Evolutionary conservation across 2,113 vertebrate species (phyloP).

Genomic region (Cynocephalus volans): DNA sequence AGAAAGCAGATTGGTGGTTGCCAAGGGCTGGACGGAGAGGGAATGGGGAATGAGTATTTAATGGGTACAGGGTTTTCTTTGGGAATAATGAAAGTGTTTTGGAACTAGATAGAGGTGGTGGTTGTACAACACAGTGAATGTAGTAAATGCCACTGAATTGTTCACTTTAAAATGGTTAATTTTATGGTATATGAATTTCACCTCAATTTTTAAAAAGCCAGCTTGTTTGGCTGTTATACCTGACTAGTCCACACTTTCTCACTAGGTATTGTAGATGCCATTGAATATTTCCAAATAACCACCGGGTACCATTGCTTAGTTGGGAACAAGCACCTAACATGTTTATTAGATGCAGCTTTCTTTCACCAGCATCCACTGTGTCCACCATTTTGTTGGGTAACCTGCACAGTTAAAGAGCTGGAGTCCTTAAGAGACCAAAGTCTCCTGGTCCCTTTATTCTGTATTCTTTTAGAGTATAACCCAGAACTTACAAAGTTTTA

Average conservation of each 20-base stretch:
- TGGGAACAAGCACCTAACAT: neutral
- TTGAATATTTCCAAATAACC: neutral
- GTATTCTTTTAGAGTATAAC: fast-evolving
- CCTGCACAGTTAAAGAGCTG: neutral
- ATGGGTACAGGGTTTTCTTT: neutral
- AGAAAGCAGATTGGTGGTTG: neutral
- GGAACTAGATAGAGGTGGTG: neutral
- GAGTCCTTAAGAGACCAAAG: neutral
- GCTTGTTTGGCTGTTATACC: neutral
- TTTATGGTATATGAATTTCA: neutral
- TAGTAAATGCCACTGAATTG: neutral
- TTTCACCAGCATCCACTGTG: neutral
- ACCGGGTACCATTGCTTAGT: fast-evolving
- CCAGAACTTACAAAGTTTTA: neutral
- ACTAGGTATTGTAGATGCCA: too few relatives aligned
- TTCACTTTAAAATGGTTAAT: neutral
- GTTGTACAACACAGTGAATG: neutral
- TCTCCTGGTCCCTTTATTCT: neutral
- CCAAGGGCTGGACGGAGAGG: too few relatives aligned
- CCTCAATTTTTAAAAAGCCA: neutral
- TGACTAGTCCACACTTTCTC: fast-evolving
- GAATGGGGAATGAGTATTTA: neutral
- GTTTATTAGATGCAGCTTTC: neutral
- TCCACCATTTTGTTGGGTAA: neutral
- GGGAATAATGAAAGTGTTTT: neutral